phyloP scores from a whole-genome alignment of 2,797 vertebrate genomes.

The Alectoris magna region DNA sequence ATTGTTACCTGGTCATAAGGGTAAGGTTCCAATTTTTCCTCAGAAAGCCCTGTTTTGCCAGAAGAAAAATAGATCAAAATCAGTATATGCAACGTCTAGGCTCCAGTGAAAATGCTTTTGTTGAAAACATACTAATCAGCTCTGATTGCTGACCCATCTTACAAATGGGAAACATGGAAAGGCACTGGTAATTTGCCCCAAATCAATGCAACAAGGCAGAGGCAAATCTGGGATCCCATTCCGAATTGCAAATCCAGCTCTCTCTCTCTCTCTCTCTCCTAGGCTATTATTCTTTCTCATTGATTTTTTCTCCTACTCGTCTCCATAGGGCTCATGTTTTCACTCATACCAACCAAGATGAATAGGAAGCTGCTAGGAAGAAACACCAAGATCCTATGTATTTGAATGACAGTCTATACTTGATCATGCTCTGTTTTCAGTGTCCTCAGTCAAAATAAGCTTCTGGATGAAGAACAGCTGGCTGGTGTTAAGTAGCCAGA shows the following conservation, averaged over 20 bases:
- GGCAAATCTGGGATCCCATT: neutral
- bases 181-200: neutral
- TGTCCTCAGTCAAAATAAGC: neutral
- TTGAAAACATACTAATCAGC: neutral
- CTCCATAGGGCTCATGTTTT: neutral
- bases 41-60: neutral
- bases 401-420: neutral
- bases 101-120: neutral
- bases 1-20: neutral
- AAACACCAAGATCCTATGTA: neutral
- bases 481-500: neutral
- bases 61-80: constrained; percentile 11
- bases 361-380: neutral
- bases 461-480: neutral
- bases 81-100: neutral
- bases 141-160: neutral
- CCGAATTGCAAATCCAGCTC: neutral
- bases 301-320: neutral
- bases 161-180: neutral
- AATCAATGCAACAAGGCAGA: neutral
- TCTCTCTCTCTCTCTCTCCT: neutral
- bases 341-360: neutral
- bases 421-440: neutral
- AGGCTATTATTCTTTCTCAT: neutral
- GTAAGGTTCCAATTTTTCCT: neutral